These are phyloP conservation scores for Campoletis raptor DNA, from an alignment of 2,888 invertebrate species.

Conservation along the genomic window DNA sequence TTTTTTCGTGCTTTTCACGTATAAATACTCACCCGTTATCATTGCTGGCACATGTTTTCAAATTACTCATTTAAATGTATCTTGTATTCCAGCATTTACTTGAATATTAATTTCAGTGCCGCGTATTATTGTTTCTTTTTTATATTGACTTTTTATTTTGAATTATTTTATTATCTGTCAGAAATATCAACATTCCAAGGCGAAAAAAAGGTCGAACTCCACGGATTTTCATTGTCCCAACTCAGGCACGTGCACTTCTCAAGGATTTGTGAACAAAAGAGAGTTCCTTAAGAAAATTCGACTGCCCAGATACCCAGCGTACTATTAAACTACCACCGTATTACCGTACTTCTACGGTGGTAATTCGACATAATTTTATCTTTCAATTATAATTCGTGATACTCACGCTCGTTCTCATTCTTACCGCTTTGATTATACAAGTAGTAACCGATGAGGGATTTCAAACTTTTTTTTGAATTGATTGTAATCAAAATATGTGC, in stretches of 20 bases:
- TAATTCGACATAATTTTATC: too few relatives aligned
- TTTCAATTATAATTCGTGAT: too few relatives aligned
- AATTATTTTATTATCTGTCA: not conserved
- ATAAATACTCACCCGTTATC: not conserved
- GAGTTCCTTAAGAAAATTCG: not conserved
- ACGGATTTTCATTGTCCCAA: not conserved
- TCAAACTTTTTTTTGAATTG: too few relatives aligned
- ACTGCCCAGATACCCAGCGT: too few relatives aligned
- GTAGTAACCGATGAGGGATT: too few relatives aligned
- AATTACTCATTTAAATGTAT: not conserved
- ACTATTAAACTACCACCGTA: too few relatives aligned
- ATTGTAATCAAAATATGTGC: too few relatives aligned
- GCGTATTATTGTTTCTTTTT: not conserved
- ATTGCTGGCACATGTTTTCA: not conserved
- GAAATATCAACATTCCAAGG: not conserved
- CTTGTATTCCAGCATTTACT: not conserved
- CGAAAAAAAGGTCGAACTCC: not conserved
- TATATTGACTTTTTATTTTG: not conserved
- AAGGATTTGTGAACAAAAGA: not conserved
- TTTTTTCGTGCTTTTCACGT: not conserved
- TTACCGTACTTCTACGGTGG: too few relatives aligned
- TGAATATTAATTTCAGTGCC: not conserved
- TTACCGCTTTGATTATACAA: too few relatives aligned
- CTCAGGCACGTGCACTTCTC: not conserved
- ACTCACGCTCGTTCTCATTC: too few relatives aligned